Evolutionary conservation across 2,888 invertebrate genomes (phyloP).

Genomic region (Glyphotaelius pellucidus): DNA sequence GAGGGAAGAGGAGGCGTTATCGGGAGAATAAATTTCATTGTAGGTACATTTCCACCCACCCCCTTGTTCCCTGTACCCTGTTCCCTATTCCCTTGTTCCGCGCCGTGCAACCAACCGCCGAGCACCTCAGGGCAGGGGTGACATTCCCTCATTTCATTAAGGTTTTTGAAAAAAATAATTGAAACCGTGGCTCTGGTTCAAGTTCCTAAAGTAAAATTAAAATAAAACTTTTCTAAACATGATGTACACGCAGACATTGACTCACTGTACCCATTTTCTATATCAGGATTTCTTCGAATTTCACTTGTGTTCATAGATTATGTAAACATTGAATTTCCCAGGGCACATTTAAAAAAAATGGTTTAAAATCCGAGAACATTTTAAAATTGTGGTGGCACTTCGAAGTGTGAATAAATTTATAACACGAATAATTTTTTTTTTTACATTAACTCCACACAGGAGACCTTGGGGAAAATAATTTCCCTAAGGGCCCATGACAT

Average conservation of each 20-base stretch:
- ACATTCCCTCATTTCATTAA: background rate
- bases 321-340: background rate
- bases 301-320: background rate
- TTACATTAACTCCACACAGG: too few relatives aligned
- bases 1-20: conserved; percentile 60
- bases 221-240: background rate
- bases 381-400: background rate
- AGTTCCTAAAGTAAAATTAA: background rate
- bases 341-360: background rate
- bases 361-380: background rate
- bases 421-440: too few relatives aligned
- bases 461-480: too few relatives aligned
- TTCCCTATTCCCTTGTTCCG: background rate
- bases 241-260: background rate
- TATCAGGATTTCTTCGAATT: background rate
- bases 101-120: background rate
- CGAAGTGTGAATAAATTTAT: background rate
- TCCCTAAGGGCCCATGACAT: too few relatives aligned
- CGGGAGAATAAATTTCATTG: conserved; percentile 63
- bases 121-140: background rate
- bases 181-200: too few relatives aligned
- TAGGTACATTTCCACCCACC: conserved; percentile 7
- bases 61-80: background rate
- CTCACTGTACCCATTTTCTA: background rate
- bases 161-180: background rate